Base-by-base conservation (phyloP, 1,140 invertebrate genomes). In the Brachionus paranguensis region DNA sequence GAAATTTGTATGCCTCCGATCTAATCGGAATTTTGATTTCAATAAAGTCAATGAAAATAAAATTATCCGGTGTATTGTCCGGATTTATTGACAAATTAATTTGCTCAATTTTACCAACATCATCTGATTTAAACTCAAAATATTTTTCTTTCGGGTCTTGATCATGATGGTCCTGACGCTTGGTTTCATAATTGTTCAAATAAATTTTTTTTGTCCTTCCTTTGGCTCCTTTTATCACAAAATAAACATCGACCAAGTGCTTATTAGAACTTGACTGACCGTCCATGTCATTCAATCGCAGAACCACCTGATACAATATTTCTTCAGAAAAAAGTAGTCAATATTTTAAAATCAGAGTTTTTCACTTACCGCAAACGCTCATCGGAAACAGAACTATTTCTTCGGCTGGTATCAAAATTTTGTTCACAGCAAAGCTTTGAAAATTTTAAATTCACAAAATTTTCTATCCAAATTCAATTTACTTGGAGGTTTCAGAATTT, bases 11-110 rank as follows among this genome's bases (percentile, higher is more conserved):
- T 24, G 78, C 78, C 20, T 79, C 78, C 8, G 78, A 79, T 17
- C 78, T 55, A 14, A 33, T 12, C 10, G 78, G 78, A 53, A 79
- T 79, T 79, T 79, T 79, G 2, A 79, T 79, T 27, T 79, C 78
- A 79, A 79, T 79, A 55, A 79, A 79, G 50, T 79, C 78, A 79
- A 79, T 79, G 47, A 12, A 60, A 41, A 79, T 53, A 27, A n/a
- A 79, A 55, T 79, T 79, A 27, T 79, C 55, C 12, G 78, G 78
- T 12, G 27, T 55, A 27, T 79, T 64, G 8, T 79, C 78, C 27
- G 27, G 24, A 55, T 60, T 64, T 53, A 79, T 79, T 53, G 78
- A 79, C n/a, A 79, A 37, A 55, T 79, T 79, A 53, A 79, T 55
- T 60, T 79, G 14, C 12, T 79, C 24, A n/a, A 79, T 79, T 79